phyloP scores from a whole-genome alignment of 2,888 invertebrate species.

The Parnassius glacialis region DNA sequence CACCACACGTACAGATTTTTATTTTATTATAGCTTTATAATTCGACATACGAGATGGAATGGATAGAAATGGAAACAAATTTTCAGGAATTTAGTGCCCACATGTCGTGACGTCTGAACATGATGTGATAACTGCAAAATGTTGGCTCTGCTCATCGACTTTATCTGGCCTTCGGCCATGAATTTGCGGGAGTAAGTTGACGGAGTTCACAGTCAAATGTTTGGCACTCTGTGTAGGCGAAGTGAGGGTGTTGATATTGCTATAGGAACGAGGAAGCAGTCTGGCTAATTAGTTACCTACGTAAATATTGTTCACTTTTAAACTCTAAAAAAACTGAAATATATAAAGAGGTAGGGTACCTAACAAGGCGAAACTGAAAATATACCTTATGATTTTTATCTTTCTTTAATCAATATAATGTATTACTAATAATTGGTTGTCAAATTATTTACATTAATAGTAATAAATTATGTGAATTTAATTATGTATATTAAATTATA shows the following conservation, averaged over 20 bases:
- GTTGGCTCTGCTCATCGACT: slow-evolving; percentile 51
- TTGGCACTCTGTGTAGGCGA: slow-evolving; percentile 19
- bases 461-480: slow-evolving; percentile 1
- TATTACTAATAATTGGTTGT: too few relatives aligned
- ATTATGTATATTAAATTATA: too few relatives aligned
- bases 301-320: too few relatives aligned
- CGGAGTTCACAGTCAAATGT: slow-evolving; percentile 56
- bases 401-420: too few relatives aligned
- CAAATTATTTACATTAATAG: slow-evolving; percentile 2
- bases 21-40: too few relatives aligned
- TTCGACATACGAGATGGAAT: too few relatives aligned
- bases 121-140: slow-evolving; percentile 45
- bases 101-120: slow-evolving; percentile 48
- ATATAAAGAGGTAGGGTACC: too few relatives aligned
- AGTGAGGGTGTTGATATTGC: slow-evolving; percentile 11
- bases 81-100: slow-evolving; percentile 29
- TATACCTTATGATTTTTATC: too few relatives aligned
- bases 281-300: slow-evolving; percentile 8
- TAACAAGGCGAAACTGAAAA: too few relatives aligned
- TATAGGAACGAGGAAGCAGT: slow-evolving; percentile 21
- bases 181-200: slow-evolving; percentile 43
- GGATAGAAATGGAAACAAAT: slow-evolving; percentile 32
- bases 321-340: too few relatives aligned
- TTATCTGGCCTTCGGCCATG: slow-evolving; percentile 57
- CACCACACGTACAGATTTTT: too few relatives aligned